Evolutionary conservation across 2,113 vertebrate genomes (phyloP).

Genomic region (Acanthisitta chloris): DNA sequence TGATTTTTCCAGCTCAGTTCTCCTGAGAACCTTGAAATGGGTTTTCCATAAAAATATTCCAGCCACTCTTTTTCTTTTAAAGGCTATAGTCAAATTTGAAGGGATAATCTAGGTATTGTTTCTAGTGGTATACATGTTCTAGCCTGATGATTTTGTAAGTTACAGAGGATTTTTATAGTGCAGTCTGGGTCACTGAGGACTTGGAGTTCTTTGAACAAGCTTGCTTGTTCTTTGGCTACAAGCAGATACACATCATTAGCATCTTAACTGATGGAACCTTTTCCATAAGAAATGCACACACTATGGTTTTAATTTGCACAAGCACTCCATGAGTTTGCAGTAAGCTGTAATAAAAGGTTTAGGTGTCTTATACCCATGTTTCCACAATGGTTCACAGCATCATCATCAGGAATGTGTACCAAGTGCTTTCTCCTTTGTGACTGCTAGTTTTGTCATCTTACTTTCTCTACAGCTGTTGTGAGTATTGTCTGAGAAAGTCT

Average conservation of each 20-base stretch:
- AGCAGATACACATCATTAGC: not conserved
- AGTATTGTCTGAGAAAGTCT: not conserved
- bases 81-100: not conserved
- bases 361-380: not conserved
- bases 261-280: not conserved
- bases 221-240: not conserved
- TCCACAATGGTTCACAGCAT: not conserved
- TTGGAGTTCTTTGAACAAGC: not conserved
- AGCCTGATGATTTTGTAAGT: not conserved
- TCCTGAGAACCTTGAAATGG: slow-evolving; percentile 26
- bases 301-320: not conserved
- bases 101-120: slow-evolving; percentile 10
- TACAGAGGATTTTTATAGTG: not conserved
- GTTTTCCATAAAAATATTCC: slow-evolving; percentile 20
- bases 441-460: not conserved
- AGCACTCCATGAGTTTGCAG: not conserved
- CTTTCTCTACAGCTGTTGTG: not conserved
- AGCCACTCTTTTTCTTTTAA: not conserved
- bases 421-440: not conserved
- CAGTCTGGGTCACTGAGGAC: not conserved
- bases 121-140: not conserved
- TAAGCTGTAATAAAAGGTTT: not conserved
- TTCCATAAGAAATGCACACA: not conserved
- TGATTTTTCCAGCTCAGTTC: slow-evolving; percentile 37
- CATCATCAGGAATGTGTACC: not conserved